Evolutionary conservation across 2,888 invertebrate species (phyloP).

Genomic region (Aporophyla nigra): DNA sequence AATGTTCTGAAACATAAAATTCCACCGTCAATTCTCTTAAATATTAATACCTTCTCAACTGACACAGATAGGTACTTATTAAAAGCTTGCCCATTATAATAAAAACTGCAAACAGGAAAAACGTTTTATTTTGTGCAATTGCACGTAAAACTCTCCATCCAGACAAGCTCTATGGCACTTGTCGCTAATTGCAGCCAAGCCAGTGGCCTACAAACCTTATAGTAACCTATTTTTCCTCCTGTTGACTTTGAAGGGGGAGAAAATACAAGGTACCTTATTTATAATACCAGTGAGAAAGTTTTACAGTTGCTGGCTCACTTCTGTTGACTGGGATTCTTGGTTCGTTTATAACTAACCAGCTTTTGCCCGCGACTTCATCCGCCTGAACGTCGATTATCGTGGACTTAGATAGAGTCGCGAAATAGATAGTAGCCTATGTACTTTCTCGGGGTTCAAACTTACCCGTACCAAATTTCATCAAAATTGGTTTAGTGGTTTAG

Average conservation of each 20-base stretch:
- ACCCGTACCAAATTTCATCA: no score
- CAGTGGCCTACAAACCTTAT: conserved; percentile 52
- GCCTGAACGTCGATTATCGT: no score
- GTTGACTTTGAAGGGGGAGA: conserved; percentile 28
- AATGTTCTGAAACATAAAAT: background rate
- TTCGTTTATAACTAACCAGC: no score
- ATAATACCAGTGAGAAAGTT: background rate
- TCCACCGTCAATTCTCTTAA: background rate
- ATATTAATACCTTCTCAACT: background rate
- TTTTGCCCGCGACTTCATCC: no score
- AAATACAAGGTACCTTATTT: conserved; percentile 13
- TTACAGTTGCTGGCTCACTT: background rate
- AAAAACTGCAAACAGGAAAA: conserved; percentile 5
- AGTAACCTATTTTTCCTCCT: conserved; percentile 51
- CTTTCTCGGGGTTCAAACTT: no score
- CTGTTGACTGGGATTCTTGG: background rate
- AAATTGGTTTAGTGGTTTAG: no score
- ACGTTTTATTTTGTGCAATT: conserved; percentile 45
- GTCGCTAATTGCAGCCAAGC: conserved; percentile 53
- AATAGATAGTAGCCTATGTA: no score
- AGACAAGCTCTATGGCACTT: conserved; percentile 53
- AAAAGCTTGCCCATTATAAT: background rate
- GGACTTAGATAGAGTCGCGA: no score
- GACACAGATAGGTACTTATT: background rate
- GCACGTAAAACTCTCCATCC: conserved; percentile 42